phyloP scores from a whole-genome alignment of 1,140 invertebrate genomes.

The Drosophila parvula region DNA sequence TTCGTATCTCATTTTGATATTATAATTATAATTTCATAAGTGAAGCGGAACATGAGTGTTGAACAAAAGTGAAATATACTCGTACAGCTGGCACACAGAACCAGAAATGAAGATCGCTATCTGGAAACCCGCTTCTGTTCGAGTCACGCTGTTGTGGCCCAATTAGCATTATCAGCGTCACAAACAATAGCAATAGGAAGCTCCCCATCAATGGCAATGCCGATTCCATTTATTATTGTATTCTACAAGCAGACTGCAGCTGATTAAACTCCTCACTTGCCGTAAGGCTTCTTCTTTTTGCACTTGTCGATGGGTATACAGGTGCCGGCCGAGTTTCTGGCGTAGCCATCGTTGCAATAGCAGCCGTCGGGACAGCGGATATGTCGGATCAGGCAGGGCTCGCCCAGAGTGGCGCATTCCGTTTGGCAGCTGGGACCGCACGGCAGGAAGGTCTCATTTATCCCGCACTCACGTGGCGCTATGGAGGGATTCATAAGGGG shows the following conservation, averaged over 20 bases:
- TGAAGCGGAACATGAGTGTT: not conserved
- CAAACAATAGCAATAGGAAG: not conserved
- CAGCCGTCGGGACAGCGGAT: slow-evolving; percentile 85
- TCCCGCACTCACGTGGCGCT: slow-evolving; percentile 54
- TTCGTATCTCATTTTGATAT: too few relatives aligned
- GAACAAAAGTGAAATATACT: too few relatives aligned
- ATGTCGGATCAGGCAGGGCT: slow-evolving; percentile 84
- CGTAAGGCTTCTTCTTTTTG: slow-evolving; percentile 1
- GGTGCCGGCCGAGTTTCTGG: slow-evolving; percentile 66
- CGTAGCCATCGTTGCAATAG: slow-evolving; percentile 85
- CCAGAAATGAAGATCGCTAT: not conserved
- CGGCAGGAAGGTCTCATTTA: slow-evolving; percentile 78
- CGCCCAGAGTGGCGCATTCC: slow-evolving; percentile 83
- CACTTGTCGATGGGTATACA: slow-evolving; percentile 84
- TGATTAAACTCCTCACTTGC: not conserved
- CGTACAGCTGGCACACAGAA: not conserved
- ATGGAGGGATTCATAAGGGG: too few relatives aligned
- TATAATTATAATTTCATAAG: not conserved
- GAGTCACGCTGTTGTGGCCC: slow-evolving; percentile 3
- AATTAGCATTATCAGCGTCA: slow-evolving; percentile 3
- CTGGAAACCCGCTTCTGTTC: not conserved
- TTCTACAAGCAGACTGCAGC: not conserved
- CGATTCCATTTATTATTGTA: not conserved
- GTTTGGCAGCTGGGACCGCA: slow-evolving; percentile 86
- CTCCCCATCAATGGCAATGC: not conserved